These are phyloP conservation scores for Alligator mississippiensis DNA, from an alignment of 2,113 vertebrate species.

Conservation along the genomic window DNA sequence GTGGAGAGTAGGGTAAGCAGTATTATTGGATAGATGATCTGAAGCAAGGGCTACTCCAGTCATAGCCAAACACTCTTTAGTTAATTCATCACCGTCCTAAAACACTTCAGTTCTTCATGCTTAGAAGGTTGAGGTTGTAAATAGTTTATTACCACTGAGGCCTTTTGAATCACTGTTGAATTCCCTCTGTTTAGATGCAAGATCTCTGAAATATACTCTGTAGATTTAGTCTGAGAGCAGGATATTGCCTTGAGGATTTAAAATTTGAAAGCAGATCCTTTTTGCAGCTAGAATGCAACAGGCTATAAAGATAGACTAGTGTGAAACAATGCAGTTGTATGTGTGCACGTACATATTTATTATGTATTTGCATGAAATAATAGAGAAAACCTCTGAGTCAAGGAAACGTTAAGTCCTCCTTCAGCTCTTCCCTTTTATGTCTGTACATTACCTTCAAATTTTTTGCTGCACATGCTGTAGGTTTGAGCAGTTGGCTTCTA, in stretches of 20 bases:
- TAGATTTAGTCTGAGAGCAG: constrained; percentile 57
- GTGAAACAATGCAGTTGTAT: not conserved
- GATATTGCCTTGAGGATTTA: constrained; percentile 32
- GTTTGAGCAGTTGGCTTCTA: not conserved
- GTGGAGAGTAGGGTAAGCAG: not conserved
- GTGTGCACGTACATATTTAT: not conserved
- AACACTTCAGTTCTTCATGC: constrained; percentile 34
- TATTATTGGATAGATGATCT: constrained; percentile 51
- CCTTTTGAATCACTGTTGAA: constrained; percentile 43
- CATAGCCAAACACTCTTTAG: constrained; percentile 51
- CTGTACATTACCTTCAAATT: not conserved
- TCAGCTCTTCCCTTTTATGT: not conserved
- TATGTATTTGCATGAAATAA: constrained; percentile 2
- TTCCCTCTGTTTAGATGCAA: constrained; percentile 56
- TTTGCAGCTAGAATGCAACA: not conserved
- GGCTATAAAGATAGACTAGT: constrained; percentile 8
- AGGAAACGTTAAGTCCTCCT: not conserved
- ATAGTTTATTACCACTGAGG: constrained; percentile 69
- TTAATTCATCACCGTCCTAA: constrained; percentile 67
- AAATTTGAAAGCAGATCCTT: constrained; percentile 46
- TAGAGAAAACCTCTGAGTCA: not conserved
- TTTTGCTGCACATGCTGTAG: not conserved
- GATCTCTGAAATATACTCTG: constrained; percentile 52
- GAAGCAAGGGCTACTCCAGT: constrained; percentile 28
- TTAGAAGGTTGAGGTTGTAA: constrained; percentile 66